A percentile compares a stretch with the other conserved stretches of the same genome.
Evolutionary conservation across 2,113 vertebrate species (phyloP).

Genomic region (Pachycephala philippinensis): DNA sequence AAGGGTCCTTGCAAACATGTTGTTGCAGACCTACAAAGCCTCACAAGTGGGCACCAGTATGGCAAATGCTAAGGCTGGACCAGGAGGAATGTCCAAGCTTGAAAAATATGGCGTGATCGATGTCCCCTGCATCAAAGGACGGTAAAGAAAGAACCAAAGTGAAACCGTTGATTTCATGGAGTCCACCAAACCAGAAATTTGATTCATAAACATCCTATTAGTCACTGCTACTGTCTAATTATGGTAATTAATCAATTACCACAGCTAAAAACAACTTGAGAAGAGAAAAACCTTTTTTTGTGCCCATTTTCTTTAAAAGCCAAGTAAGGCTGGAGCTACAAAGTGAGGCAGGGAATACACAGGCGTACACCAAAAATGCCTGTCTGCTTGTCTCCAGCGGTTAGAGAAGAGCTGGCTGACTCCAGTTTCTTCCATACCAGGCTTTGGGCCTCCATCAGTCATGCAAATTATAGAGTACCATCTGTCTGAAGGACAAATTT

Average conservation of each 20-base stretch:
- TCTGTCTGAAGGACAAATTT: conserved; percentile 66
- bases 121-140: not conserved
- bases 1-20: not conserved
- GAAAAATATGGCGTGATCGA: not conserved
- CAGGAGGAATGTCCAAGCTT: not conserved
- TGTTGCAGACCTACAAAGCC: not conserved
- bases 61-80: not conserved
- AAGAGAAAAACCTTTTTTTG: not conserved
- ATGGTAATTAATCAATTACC: conserved; percentile 44
- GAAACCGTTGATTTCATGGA: not conserved
- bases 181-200: not conserved
- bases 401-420: conserved; percentile 50
- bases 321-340: not conserved
- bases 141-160: not conserved
- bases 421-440: conserved; percentile 68
- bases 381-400: conserved; percentile 66
- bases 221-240: conserved; percentile 28
- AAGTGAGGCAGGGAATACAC: not conserved
- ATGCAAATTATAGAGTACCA: conserved; percentile 78
- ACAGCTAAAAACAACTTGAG: not conserved
- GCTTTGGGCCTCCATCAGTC: conserved; percentile 67
- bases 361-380: conserved; percentile 58
- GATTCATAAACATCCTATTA: conserved; percentile 28
- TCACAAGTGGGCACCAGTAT: not conserved
- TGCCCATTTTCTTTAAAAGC: conserved; percentile 3